Evolutionary conservation across 2,113 vertebrate genomes (phyloP), one percentile per base, ranked within the genome.

Genomic region (Cavia porcellus): DNA sequence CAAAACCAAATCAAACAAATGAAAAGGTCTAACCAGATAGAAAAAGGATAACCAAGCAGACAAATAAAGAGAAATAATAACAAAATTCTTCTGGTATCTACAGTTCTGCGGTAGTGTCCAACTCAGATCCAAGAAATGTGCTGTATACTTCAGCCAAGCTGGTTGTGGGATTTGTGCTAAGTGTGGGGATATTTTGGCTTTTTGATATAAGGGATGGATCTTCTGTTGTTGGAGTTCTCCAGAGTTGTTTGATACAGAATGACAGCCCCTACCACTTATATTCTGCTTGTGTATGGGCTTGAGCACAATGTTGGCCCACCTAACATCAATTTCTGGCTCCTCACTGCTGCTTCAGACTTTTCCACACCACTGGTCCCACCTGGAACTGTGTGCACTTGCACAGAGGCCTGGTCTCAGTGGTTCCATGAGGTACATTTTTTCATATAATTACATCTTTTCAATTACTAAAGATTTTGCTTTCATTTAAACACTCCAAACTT

Each of bases 381-480:
- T 61, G 22, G 59, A 7, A 5, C 59, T 61, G 20, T 24, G 22
- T 61, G 20, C 59, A 61, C 59, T 22, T 20, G 22, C 6, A 8
- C 59, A 7, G 20, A 20, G 59, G 59, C 22, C 59, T 61, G 59
- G 59, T 61, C 59, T 24, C 59, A 61, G 6, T 61, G 59, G 22
- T 17, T 20, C 52, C 52, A 7, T 52, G 12, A 52, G 52, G 52
- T 52, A 52, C 52, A 13, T 57, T 57, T 57, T 57, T 81, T 32
- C 22, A 82, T 25, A 25, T 57, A 72, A 79, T 17, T 55, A 96
- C 13, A 90, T 3, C 8, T 50, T 50, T 50, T 50, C 70, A 15
- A 72, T 64, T 24, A 74, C 70, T 66, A 72, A 45, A 74, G 38
- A 74, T 92, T 95, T 96, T 77, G 47, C 28, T 89, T 89, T 79